Evolutionary conservation across 2,888 invertebrate species (phyloP).

Genomic region (Drosophila prolongata): DNA sequence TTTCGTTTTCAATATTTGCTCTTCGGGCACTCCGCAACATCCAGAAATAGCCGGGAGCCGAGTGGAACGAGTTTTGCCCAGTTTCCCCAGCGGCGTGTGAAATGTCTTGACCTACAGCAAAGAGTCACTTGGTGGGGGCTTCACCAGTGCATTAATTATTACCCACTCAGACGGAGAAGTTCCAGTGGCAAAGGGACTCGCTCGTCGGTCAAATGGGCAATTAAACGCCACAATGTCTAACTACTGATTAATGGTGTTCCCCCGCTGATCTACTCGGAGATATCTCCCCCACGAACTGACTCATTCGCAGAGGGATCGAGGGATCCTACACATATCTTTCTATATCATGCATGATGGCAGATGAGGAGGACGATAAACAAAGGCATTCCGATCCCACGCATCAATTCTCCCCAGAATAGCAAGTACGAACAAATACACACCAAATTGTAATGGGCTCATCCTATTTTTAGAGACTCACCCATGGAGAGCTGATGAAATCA

Average conservation of each 20-base stretch:
- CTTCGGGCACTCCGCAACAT: conserved; percentile 17
- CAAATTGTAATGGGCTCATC: conserved; percentile 24
- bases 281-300: conserved; percentile 58
- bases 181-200: conserved; percentile 25
- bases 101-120: conserved; percentile 73
- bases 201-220: conserved; percentile 56
- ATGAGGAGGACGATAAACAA: conserved; percentile 50
- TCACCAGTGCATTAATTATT: conserved; percentile 52
- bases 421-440: conserved; percentile 26
- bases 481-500: conserved; percentile 23
- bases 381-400: conserved; percentile 72
- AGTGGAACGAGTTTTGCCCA: conserved; percentile 13
- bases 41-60: conserved; percentile 16
- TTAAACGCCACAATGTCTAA: conserved; percentile 50
- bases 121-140: conserved; percentile 33
- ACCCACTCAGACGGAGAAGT: conserved; percentile 40
- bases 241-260: conserved; percentile 21
- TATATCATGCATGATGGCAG: conserved; percentile 6
- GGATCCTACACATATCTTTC: not conserved
- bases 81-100: conserved; percentile 48
- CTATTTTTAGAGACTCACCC: conserved; percentile 57
- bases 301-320: conserved; percentile 42
- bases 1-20: conserved; percentile 7
- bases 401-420: conserved; percentile 22
- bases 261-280: not conserved